phyloP scores from a whole-genome alignment of 1,140 invertebrate genomes.

The Habropoda laboriosa region DNA sequence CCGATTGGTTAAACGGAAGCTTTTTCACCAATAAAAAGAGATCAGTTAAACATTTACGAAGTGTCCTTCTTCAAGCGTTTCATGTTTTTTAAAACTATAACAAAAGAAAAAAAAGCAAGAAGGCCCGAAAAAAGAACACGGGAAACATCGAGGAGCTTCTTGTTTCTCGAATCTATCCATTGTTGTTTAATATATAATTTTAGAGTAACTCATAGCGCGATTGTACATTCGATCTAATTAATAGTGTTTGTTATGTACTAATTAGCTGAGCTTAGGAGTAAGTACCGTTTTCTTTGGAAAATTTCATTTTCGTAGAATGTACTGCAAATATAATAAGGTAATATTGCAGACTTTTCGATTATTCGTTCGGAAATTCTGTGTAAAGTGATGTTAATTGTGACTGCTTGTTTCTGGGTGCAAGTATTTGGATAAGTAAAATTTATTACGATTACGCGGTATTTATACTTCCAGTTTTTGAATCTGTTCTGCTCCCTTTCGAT shows the following conservation, averaged over 20 bases:
- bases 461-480: background rate
- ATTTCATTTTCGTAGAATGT: background rate
- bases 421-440: background rate
- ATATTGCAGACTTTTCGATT: background rate
- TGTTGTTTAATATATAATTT: constrained; percentile 38
- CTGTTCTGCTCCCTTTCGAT: background rate
- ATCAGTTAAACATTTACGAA: constrained; percentile 72
- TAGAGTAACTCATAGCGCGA: constrained; percentile 12
- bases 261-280: constrained; percentile 4
- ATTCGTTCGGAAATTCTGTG: background rate
- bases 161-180: constrained; percentile 20
- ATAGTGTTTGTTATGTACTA: constrained; percentile 27
- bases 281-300: background rate
- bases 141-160: constrained; percentile 8
- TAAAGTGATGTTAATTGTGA: background rate
- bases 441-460: background rate
- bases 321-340: background rate
- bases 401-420: background rate
- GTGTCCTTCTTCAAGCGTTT: constrained; percentile 45
- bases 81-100: constrained; percentile 33
- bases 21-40: constrained; percentile 79
- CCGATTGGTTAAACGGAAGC: constrained; percentile 74
- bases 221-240: constrained; percentile 24
- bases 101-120: background rate
- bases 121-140: background rate